phyloP scores from a whole-genome alignment of 2,888 invertebrate genomes.

The Leucophenga maculata region DNA sequence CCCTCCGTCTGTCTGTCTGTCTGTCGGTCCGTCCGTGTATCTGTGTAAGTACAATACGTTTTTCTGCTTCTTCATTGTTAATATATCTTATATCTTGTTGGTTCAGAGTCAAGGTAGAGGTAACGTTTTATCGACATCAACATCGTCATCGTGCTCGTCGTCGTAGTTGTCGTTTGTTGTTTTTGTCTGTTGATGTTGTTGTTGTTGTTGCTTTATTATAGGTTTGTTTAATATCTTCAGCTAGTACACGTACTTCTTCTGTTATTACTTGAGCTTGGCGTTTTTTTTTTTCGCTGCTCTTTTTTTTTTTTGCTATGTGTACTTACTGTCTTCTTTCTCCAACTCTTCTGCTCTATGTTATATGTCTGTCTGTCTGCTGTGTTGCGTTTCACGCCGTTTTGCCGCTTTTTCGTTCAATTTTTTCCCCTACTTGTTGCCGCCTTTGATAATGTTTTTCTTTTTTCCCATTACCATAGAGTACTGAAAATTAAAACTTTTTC shows the following conservation, averaged over 20 bases:
- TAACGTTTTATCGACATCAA: constrained; percentile 53
- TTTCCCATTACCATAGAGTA: too few relatives aligned
- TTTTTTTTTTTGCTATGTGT: constrained; percentile 1
- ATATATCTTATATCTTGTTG: constrained; percentile 43
- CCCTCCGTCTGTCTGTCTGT: constrained; percentile 1
- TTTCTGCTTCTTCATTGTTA: constrained; percentile 21
- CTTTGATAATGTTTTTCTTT: too few relatives aligned
- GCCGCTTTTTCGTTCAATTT: neutral
- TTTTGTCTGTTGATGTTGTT: constrained; percentile 31
- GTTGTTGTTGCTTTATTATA: constrained; percentile 36
- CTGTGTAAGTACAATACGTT: neutral
- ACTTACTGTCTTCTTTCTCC: constrained; percentile 22
- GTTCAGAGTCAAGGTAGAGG: constrained; percentile 73
- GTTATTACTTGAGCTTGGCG: constrained; percentile 24
- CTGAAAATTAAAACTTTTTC: too few relatives aligned
- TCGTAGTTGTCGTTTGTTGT: constrained; percentile 31
- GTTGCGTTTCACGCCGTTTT: constrained; percentile 42
- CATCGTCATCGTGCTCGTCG: constrained; percentile 27
- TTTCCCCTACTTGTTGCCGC: neutral
- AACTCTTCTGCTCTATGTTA: constrained; percentile 45
- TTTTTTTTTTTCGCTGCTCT: constrained; percentile 10
- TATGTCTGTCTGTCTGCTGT: neutral
- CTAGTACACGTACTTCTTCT: constrained; percentile 39
- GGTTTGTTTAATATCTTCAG: constrained; percentile 30
- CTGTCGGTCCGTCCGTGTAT: neutral